phyloP scores from a whole-genome alignment of 2,888 invertebrate genomes.

The Eupithecia centaureata region DNA sequence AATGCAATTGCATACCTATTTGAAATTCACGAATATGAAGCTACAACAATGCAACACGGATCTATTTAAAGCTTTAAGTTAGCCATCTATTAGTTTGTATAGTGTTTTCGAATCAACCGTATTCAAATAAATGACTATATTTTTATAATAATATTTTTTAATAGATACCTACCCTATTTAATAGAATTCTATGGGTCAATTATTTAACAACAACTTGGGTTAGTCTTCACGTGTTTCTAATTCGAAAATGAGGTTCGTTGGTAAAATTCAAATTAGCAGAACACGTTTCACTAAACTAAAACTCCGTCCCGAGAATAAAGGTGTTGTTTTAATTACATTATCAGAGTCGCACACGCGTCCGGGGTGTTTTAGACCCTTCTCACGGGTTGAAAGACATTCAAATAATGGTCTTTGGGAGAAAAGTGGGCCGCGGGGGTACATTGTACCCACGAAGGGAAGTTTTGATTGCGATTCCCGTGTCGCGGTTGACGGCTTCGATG shows the following conservation, averaged over 20 bases:
- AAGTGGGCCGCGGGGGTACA: slow-evolving; percentile 55
- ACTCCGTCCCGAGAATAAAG: slow-evolving; percentile 65
- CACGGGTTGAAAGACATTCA: slow-evolving; percentile 82
- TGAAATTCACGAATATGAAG: too few species aligned
- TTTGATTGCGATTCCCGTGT: slow-evolving; percentile 79
- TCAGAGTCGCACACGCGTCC: slow-evolving; percentile 77
- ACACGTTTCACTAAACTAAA: slow-evolving; percentile 28
- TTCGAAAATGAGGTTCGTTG: not conserved
- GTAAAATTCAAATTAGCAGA: slow-evolving; percentile 31
- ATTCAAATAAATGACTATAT: too few species aligned
- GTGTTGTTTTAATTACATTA: slow-evolving; percentile 85
- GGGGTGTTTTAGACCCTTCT: slow-evolving; percentile 72
- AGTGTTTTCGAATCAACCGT: too few species aligned
- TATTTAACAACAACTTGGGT: not conserved
- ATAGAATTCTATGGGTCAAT: not conserved
- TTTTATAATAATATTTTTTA: too few species aligned
- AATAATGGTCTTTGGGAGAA: slow-evolving; percentile 80
- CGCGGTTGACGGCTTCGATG: slow-evolving; percentile 72
- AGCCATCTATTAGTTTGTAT: too few species aligned
- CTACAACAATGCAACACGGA: too few species aligned
- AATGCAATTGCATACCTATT: not conserved
- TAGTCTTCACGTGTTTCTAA: not conserved
- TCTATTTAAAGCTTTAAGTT: too few species aligned
- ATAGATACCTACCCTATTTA: too few species aligned
- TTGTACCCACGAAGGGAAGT: slow-evolving; percentile 56